Conservation (phyloP, 2,797 vertebrate genomes). For the Etheostoma nigrum region DNA sequence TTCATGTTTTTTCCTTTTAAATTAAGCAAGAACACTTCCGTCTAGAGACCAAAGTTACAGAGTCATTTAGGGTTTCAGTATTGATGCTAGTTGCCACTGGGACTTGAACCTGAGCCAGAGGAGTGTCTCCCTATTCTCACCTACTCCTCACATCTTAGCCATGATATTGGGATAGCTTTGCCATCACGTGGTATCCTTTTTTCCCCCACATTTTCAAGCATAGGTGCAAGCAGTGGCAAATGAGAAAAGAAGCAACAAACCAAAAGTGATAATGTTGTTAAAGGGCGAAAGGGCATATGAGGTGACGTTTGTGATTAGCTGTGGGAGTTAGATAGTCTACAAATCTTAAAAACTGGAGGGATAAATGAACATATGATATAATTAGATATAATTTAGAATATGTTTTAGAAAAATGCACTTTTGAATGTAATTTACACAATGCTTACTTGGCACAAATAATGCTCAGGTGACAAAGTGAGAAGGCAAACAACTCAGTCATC, state of each 20-base stretch:
- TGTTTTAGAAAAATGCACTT: too few relatives aligned
- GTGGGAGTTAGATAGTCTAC: not conserved
- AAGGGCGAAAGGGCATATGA: not conserved
- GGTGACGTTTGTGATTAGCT: not conserved
- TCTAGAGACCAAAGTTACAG: slow-evolving; percentile 8
- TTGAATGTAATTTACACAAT: too few relatives aligned
- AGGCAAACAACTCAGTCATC: too few relatives aligned
- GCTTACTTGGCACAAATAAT: too few relatives aligned
- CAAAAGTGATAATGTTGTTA: slow-evolving; percentile 2
- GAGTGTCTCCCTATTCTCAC: slow-evolving; percentile 27
- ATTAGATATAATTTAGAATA: not conserved
- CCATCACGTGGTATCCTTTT: slow-evolving; percentile 45
- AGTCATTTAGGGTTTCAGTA: slow-evolving; percentile 17
- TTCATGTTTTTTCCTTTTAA: not conserved
- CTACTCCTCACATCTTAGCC: slow-evolving; percentile 25
- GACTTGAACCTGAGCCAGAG: slow-evolving; percentile 35
- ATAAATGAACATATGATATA: not conserved
- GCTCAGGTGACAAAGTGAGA: too few relatives aligned
- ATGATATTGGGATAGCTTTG: slow-evolving; percentile 30
- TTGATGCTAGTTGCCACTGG: slow-evolving; percentile 20
- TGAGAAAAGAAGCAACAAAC: not conserved
- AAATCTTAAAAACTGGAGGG: not conserved
- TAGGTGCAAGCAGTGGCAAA: slow-evolving; percentile 5
- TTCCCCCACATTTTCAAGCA: slow-evolving; percentile 14
- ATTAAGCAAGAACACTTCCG: slow-evolving; percentile 6